Evolutionary conservation across 2,888 invertebrate species (phyloP), one percentile per base, ranked within the genome.

Genomic region (Synergus umbraculus): DNA sequence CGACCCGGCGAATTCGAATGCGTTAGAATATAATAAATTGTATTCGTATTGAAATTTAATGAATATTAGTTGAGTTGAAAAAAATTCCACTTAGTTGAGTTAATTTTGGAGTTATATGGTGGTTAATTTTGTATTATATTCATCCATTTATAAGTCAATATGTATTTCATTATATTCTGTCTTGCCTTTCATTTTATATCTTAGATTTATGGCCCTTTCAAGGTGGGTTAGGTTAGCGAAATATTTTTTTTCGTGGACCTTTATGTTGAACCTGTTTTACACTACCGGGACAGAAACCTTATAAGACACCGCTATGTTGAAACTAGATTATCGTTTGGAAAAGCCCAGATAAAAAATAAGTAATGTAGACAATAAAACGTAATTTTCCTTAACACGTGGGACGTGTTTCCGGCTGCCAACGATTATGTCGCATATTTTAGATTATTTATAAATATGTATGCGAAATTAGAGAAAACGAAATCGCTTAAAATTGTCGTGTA

Each of bases 381-480:
- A 46, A 22, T 46, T 46, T 67, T 44, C 12, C 22, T 44, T 13
- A 10, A 46, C 67, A 67, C 67, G 67, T 67, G 67, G 13, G 44
- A 22, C 22, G 22, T 22, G 22, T 46, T 46, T 46, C 18, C 22
- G 43, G 3, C 10, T 10, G 15, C 46, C 15, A 29, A 22, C 7
- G 29, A 49, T 49, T 29, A 37, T 49, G 10, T 69, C 12, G 15
- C 13, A 4, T n/a, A 9, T 73, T 54, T 15, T 7, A 49, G 29
- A 37, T 37, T 73, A 73, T 54, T 54, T 54, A 73, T 73, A 73
- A 54, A 54, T n/a, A 2, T 41, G 37, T n/a, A 2, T 41, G n/a
- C 37, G 37, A 54, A 73, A n/a, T 73, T 69, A 29, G n/a, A 15
- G 29, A n/a, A 18, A 54, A 73, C 5, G 1, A 29, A 73, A 41